A percentile compares a stretch with the other conserved stretches of the same genome.
phyloP scores from a whole-genome alignment of 2,113 vertebrate genomes.

The Alces alces region DNA sequence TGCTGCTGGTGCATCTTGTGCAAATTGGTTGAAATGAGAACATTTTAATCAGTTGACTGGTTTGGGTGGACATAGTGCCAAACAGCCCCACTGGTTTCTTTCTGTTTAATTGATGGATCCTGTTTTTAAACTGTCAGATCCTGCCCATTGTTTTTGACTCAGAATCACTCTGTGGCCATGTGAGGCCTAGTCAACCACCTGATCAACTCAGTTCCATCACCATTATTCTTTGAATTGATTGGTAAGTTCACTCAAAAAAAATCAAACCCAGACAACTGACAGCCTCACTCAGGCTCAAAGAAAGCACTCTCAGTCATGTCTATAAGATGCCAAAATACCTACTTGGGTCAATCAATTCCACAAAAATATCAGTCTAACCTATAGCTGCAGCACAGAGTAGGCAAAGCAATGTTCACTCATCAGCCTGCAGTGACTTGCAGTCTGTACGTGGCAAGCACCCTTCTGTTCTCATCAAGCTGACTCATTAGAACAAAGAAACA shows the following conservation, averaged over 20 bases:
- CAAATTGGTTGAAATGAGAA: constrained; percentile 25
- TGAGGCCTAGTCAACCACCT: background rate
- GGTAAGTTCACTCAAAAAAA: constrained; percentile 20
- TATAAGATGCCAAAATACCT: background rate
- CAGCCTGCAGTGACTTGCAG: background rate
- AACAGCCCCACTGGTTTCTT: background rate
- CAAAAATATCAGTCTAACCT: background rate
- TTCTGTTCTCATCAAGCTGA: background rate
- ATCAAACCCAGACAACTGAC: background rate
- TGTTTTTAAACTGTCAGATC: constrained; percentile 29
- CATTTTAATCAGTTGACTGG: background rate
- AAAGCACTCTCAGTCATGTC: background rate
- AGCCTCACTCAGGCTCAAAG: background rate
- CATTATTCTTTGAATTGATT: constrained; percentile 45
- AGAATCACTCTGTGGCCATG: background rate
- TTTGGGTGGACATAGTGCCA: background rate
- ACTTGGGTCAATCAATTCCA: background rate
- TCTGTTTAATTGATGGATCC: background rate
- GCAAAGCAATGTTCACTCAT: background rate
- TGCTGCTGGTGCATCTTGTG: background rate
- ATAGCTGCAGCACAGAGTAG: background rate
- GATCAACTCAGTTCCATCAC: background rate
- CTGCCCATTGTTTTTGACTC: constrained; percentile 19
- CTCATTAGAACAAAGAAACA: background rate
- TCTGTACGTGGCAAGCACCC: background rate